These are phyloP conservation scores for Gortyna flavago DNA, from an alignment of 2,888 invertebrate genomes.

Conservation along the genomic window DNA sequence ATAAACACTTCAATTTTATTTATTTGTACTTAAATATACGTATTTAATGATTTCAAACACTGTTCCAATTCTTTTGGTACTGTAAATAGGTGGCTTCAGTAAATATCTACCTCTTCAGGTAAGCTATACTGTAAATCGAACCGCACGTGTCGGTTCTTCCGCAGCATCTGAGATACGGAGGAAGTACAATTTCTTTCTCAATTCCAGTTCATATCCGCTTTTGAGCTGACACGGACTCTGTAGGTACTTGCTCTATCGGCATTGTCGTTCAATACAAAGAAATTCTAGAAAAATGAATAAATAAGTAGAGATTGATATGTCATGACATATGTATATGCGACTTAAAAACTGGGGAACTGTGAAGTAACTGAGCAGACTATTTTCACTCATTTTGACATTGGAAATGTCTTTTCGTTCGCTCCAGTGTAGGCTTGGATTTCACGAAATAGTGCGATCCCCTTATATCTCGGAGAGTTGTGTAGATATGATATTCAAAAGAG, in stretches of 20 bases:
- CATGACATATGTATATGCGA: too few species aligned
- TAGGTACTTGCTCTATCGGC: constrained; percentile 1
- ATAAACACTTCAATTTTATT: too few species aligned
- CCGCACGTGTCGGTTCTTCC: constrained; percentile 20
- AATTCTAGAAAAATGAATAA: neutral
- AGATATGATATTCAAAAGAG: too few species aligned
- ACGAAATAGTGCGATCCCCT: too few species aligned
- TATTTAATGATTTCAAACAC: neutral
- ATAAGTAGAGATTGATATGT: neutral
- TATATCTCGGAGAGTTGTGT: too few species aligned
- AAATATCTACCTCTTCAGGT: neutral
- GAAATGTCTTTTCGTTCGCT: too few species aligned
- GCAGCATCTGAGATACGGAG: constrained; percentile 19
- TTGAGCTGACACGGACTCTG: constrained; percentile 24
- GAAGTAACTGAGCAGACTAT: neutral
- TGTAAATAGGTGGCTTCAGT: too few species aligned
- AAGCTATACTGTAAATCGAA: neutral
- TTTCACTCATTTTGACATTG: too few species aligned
- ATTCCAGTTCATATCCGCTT: constrained; percentile 45
- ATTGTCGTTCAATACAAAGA: constrained; percentile 1
- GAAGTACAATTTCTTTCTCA: constrained; percentile 56
- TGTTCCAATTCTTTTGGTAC: too few species aligned
- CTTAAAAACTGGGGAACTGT: neutral
- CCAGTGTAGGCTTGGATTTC: too few species aligned
- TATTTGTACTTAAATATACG: neutral